phyloP scores from a whole-genome alignment of 2,888 invertebrate species.

The Tetropium fuscum region DNA sequence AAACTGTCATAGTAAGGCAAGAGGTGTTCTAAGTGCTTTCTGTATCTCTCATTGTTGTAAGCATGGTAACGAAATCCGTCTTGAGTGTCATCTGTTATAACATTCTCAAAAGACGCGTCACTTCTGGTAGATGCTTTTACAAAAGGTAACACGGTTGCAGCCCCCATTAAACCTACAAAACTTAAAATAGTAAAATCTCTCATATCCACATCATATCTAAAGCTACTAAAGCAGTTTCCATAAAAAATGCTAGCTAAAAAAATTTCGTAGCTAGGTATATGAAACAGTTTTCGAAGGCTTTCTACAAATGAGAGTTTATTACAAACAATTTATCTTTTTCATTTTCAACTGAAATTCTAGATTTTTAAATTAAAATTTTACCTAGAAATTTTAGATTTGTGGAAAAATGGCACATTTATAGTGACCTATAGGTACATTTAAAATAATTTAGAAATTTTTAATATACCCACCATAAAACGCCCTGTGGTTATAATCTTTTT shows the following conservation, averaged over 20 bases:
- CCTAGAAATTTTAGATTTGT: no score
- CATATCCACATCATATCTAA: no score
- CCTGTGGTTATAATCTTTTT: conserved; percentile 53
- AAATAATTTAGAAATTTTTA: conserved; percentile 6
- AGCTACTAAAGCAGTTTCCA: no score
- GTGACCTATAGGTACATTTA: neutral
- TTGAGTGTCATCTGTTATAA: conserved; percentile 51
- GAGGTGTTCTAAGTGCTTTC: conserved; percentile 54
- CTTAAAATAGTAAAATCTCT: no score
- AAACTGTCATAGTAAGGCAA: conserved; percentile 58
- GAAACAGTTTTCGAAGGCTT: no score
- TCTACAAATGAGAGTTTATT: no score
- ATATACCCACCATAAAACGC: conserved; percentile 60
- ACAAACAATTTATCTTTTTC: no score
- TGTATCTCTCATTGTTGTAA: conserved; percentile 57
- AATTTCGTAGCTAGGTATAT: no score
- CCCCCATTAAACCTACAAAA: conserved; percentile 55
- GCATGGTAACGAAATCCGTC: conserved; percentile 57
- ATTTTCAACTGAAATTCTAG: no score
- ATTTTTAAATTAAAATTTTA: no score
- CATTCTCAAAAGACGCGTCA: conserved; percentile 58
- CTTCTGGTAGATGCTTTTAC: conserved; percentile 54
- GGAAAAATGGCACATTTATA: neutral
- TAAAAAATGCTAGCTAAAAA: no score
- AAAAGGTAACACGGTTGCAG: conserved; percentile 57